Evolutionary conservation across 2,888 invertebrate species (phyloP), one percentile per base, ranked within the genome.

Genomic region (Junonia oenone): DNA sequence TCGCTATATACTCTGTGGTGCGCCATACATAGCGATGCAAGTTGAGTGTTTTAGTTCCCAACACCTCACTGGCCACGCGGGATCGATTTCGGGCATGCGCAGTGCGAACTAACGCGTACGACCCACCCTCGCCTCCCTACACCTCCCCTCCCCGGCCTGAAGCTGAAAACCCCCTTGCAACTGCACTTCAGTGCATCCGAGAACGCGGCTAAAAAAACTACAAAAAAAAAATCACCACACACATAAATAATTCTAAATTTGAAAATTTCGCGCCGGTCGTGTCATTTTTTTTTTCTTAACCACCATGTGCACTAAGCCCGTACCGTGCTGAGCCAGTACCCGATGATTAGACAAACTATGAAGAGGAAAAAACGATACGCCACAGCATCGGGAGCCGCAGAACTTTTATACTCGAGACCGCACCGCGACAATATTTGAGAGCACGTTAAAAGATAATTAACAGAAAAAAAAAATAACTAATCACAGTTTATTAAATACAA

Each of bases 11-110:
- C n/a, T 33, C 47, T 29, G 46, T 54, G 31, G 38, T 53, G 38
- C 27, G 31, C 29, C 59, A 61, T 67, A 63, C 69, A 74, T 69
- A 73, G 71, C 67, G 66, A 72, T 73, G 73, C 74, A 75, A 75
- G 74, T 73, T 26, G 43, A 75, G 73, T 76, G 76, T 75, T 78
- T 74, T 68, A 78, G 73, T 73, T 65, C 61, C 69, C 80, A 77
- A 81, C 77, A 83, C 82, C 81, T 80, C 78, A 72, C 68, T 69
- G 69, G 74, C 73, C 76, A 78, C 67, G 77, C 76, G 76, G 78
- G 89, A 90, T 91, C 90, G 90, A 91, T 91, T 68, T 55, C 77
- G 71, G 65, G 82, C 90, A 82, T 87, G 90, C 90, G 90, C 90
- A 75, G 37, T 67, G 29, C 35, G 45, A 9, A 26, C 55, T 65